Base-by-base conservation (phyloP, 2,888 invertebrate species). In the Fabriciana adippe region DNA sequence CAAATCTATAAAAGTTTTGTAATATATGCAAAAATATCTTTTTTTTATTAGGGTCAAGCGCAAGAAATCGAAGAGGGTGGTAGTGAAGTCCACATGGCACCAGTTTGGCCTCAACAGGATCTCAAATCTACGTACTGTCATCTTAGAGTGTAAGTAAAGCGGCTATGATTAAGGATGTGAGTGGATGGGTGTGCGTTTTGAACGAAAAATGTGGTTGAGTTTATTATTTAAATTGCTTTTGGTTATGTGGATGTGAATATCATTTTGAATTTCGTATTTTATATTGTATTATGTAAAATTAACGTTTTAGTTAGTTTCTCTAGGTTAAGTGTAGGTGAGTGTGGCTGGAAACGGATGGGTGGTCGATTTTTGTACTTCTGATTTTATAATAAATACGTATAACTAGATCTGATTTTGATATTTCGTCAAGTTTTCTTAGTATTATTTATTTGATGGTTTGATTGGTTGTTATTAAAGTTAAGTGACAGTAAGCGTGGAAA, bases 61-160 rank as follows among this genome's bases (percentile, higher is more conserved):
- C 35, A 57, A 21, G 21, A 18, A 8, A 47, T 57, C 6, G 57
- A 57, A 15, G 57, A 57, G 11, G 45, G 26, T n/a, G 26, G 21
- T 3, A 47, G 11, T 1, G 47, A 57, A 26, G 57, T 57, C 8
- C 21, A 57, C 26, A 45, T 57, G 47, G 26, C 57, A n/a, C 57
- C 57, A 5, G 45, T 57, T 14, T 57, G 57, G 57, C 57, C 57
- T 26, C 57, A 57, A 47, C 57, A 57, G 8, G 57, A 57, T 11
- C 47, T 57, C 47, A 57, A 57, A 11, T 26, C 57, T 26, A 21
- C 57, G 11, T 57, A 57, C 11, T 57, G 57, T 57, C 57, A 57
- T 21, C 47, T 57, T 11, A 57, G 57, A 47, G 57, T 47, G 45
- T 57, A 26, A 57, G 51, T 53, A 53, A 18, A 55, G 35, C 55